A percentile compares a stretch with the other conserved stretches of the same genome.
These are phyloP conservation scores for Spisula subtruncata DNA, from an alignment of 2,888 invertebrate genomes.

Conservation along the genomic window DNA sequence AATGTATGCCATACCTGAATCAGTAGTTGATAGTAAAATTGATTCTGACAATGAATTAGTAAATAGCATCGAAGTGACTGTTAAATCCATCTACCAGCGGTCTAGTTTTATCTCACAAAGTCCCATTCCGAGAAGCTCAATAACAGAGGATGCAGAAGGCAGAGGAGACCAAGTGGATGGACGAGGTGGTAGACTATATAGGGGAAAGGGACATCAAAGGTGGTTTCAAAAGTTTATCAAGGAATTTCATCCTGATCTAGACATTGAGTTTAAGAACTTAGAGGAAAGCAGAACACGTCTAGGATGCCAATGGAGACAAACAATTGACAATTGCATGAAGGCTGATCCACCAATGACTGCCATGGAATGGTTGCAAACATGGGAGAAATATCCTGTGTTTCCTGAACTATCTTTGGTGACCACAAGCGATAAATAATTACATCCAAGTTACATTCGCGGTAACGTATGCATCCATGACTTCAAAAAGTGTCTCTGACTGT, in stretches of 20 bases:
- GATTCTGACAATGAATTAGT: not conserved
- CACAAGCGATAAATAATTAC: not conserved
- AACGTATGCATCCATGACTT: too few species aligned
- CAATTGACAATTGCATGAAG: slow-evolving; percentile 38
- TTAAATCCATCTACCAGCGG: not conserved
- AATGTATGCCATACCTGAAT: slow-evolving; percentile 18
- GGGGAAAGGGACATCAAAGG: not conserved
- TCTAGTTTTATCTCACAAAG: not conserved
- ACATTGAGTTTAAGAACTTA: not conserved
- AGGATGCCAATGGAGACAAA: slow-evolving; percentile 53
- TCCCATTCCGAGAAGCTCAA: not conserved
- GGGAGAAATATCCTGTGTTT: not conserved
- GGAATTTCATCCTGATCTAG: not conserved
- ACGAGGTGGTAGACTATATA: not conserved
- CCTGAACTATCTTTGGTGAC: not conserved
- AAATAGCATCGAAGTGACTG: not conserved
- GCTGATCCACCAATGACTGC: slow-evolving; percentile 30
- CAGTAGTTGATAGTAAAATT: not conserved
- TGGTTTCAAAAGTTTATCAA: slow-evolving; percentile 16
- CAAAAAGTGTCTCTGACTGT: too few species aligned
- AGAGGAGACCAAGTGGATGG: not conserved
- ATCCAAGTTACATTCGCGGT: too few species aligned
- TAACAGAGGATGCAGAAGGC: not conserved
- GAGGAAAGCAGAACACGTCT: slow-evolving; percentile 33
- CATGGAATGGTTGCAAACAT: slow-evolving; percentile 33